A percentile compares a stretch with the other conserved stretches of the same genome.
phyloP scores from a whole-genome alignment of 2,113 vertebrate genomes.

The Elephas maximus region DNA sequence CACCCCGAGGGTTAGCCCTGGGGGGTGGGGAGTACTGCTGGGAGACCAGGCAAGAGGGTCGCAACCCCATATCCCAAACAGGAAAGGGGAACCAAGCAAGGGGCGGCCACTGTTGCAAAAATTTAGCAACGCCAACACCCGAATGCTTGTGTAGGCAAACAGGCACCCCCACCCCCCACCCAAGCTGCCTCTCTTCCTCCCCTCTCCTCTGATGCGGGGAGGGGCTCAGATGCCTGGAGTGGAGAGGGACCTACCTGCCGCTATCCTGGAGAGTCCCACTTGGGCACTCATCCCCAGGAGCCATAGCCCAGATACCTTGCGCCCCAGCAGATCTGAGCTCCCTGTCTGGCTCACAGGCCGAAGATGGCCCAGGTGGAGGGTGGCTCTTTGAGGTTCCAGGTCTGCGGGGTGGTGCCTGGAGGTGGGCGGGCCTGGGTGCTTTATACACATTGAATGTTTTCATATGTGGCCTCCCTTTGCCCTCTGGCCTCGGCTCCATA shows the following conservation, averaged over 20 bases:
- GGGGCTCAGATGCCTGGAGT: background rate
- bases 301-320: background rate
- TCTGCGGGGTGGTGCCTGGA: background rate
- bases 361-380: too few species aligned
- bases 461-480: background rate
- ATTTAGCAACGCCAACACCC: accelerated
- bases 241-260: background rate
- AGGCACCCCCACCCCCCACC: too few species aligned
- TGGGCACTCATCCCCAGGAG: background rate
- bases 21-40: background rate
- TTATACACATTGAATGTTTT: too few species aligned
- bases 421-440: too few species aligned
- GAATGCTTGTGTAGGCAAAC: too few species aligned
- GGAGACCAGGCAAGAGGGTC: background rate
- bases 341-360: background rate
- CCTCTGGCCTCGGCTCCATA: too few species aligned
- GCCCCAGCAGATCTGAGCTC: background rate
- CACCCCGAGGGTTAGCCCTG: background rate
- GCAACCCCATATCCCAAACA: background rate
- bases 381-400: background rate
- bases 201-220: background rate
- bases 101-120: accelerated
- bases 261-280: background rate
- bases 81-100: background rate
- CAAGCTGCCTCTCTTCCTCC: background rate